Base-by-base conservation (phyloP, 1,140 invertebrate genomes). In the Pogonomyrmex barbatus region DNA sequence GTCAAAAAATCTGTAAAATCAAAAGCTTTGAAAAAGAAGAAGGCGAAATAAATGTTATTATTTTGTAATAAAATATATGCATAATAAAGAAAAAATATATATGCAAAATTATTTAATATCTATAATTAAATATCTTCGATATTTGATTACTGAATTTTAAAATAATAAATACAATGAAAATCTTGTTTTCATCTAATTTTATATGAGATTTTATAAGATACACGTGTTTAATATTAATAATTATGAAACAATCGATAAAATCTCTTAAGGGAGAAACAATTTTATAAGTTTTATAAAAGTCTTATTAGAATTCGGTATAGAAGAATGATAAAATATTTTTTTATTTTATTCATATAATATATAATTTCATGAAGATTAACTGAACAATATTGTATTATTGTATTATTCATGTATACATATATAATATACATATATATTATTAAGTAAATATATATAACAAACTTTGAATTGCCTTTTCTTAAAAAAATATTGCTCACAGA, bases 31-130 rank as follows among this genome's bases (percentile, higher is more conserved):
- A 75, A 75, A 2, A 88, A 65, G 45, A 95, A 94, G 88, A 90
- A 93, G 77, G 82, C 68, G 77, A 94, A 90, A 90, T 73, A 92
- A 87, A 89, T 71, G 30, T 79, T 60, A 42, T 71, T 39, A 39
- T 75, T 73, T 52, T 63, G 42, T 70, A 52, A 39, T 52, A 88
- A 78, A 78, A 6, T 42, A 70, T 47, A n/a, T 17, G 60, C 24
- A n/a, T 50, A 63, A 6, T 84, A 82, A 39, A 54, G 82, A 45
- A 60, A 1, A 65, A 17, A 45, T 39, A 65, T 17, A 24, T 24
- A 24, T 60, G 63, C n/a, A 12, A 10, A 73, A 75, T 56, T 75
- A 56, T 75, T 56, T 75, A 56, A 6, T 1, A 56, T 4, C 10
- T 56, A 39, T n/a, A 39, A 39, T 73, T 36, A 73, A 10, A n/a